Evolutionary conservation across 2,113 vertebrate species (phyloP).

Genomic region (Ptychochromis oligacanthus): DNA sequence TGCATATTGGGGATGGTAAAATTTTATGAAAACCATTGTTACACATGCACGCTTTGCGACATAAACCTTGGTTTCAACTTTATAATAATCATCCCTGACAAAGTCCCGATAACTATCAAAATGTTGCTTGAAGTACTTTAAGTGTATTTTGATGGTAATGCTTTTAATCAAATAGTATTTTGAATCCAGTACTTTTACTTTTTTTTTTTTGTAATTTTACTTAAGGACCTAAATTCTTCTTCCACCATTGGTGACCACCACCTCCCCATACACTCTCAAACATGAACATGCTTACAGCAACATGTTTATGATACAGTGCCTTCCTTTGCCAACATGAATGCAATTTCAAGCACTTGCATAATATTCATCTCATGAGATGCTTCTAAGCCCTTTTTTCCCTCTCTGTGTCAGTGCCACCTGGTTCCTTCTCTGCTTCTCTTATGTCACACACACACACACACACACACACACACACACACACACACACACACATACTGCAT

Average conservation of each 20-base stretch:
- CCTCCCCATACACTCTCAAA: not conserved
- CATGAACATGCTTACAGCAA: not conserved
- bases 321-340: not conserved
- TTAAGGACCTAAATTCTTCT: not conserved
- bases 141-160: not conserved
- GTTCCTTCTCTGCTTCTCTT: not conserved
- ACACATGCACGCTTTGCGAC: not conserved
- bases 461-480: not conserved
- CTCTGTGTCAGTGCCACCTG: not conserved
- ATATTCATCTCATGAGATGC: slow-evolving; percentile 19
- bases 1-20: not conserved
- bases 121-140: not conserved
- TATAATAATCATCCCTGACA: not conserved
- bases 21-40: not conserved
- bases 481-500: not conserved
- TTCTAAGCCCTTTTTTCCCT: slow-evolving; percentile 3
- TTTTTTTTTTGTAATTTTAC: not conserved
- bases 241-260: not conserved
- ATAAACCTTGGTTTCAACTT: too few species aligned
- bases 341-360: slow-evolving; percentile 42
- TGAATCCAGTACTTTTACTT: not conserved
- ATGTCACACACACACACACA: not conserved
- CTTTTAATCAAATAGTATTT: not conserved
- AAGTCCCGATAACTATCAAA: not conserved
- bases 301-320: not conserved